phyloP scores from a whole-genome alignment of 2,113 vertebrate genomes.

The Plecotus auritus region DNA sequence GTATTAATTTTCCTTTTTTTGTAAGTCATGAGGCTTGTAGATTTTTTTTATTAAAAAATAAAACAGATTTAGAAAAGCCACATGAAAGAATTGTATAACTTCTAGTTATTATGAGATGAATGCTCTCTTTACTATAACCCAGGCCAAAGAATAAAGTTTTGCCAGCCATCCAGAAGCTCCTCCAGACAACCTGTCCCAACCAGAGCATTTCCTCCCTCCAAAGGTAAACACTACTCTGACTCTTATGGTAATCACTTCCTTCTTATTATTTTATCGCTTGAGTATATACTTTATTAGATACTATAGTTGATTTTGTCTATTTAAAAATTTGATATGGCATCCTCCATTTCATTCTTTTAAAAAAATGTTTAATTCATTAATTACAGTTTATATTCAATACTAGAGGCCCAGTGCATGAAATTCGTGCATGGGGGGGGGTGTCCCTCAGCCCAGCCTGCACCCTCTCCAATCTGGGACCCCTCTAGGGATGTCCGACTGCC shows the following conservation, averaged over 20 bases:
- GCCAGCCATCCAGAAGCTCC: neutral
- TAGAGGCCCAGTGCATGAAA: too few species aligned
- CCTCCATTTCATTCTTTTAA: neutral
- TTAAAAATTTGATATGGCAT: neutral
- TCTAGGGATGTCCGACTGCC: too few species aligned
- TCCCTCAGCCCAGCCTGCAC: too few species aligned
- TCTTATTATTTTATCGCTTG: neutral
- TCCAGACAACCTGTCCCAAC: neutral
- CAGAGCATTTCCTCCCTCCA: neutral
- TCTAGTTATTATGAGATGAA: neutral
- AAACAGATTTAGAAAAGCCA: constrained; percentile 18
- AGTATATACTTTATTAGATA: neutral
- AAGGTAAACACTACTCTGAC: neutral
- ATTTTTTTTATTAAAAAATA: neutral
- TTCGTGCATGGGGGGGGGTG: too few species aligned
- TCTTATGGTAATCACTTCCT: neutral
- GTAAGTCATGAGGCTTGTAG: neutral
- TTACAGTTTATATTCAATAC: neutral
- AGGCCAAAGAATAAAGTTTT: neutral
- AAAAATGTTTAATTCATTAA: neutral
- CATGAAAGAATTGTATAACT: neutral
- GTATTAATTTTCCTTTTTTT: neutral
- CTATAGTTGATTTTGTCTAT: neutral
- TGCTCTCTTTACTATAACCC: neutral
- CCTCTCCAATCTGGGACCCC: too few species aligned